These are phyloP conservation scores for Podargus strigoides DNA, from an alignment of 2,797 vertebrate genomes.

Conservation along the genomic window DNA sequence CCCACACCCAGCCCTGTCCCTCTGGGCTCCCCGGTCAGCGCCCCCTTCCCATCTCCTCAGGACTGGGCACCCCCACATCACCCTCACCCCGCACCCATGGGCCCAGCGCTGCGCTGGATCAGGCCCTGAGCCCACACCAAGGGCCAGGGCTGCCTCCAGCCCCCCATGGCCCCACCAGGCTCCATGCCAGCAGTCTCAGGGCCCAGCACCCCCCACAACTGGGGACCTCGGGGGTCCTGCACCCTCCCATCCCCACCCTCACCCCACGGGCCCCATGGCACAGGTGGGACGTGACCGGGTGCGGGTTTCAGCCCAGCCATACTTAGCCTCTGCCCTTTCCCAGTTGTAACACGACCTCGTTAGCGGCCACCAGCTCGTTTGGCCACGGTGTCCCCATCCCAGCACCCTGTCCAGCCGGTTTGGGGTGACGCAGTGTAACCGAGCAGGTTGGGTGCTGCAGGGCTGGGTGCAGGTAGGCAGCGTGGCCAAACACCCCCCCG, in stretches of 20 bases:
- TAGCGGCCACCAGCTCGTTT: background rate
- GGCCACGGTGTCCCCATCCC: background rate
- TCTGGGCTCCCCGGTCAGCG: rapidly evolving
- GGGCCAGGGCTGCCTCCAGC: background rate
- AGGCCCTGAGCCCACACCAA: rapidly evolving
- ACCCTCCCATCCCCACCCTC: too few relatives aligned
- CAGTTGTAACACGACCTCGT: conserved; percentile 62
- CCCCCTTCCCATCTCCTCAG: background rate
- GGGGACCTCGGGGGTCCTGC: background rate
- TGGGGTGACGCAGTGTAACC: conserved; percentile 6
- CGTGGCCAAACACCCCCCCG: background rate
- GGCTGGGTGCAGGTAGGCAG: background rate
- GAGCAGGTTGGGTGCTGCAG: background rate
- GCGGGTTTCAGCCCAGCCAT: conserved; percentile 14
- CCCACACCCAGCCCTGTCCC: background rate
- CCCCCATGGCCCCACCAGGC: rapidly evolving
- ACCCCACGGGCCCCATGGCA: background rate
- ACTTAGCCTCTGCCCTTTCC: conserved; percentile 67
- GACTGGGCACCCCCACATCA: background rate
- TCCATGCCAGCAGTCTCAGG: background rate
- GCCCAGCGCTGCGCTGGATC: rapidly evolving
- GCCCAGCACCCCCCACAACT: rapidly evolving
- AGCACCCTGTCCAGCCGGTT: conserved; percentile 26
- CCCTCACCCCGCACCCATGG: background rate
- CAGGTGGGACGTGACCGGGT: background rate